Conservation (phyloP, 1,140 invertebrate genomes). For the Cataglyphis hispanica region DNA sequence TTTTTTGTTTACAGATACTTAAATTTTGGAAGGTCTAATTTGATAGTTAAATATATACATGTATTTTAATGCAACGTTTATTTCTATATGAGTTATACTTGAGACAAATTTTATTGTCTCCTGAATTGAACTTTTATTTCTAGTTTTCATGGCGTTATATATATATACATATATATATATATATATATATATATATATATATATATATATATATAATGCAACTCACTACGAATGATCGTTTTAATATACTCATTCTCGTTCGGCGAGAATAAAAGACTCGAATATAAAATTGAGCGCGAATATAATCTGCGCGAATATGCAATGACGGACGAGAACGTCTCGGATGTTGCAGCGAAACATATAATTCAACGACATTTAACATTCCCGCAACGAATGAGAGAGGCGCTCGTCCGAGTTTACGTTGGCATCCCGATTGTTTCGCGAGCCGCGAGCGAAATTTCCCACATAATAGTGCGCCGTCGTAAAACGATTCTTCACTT, state of each 20-base stretch:
- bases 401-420: slow-evolving; percentile 15
- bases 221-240: background rate
- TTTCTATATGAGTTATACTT: background rate
- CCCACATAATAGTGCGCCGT: background rate
- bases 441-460: slow-evolving; percentile 23
- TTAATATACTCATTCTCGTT: background rate
- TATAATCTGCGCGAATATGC: background rate
- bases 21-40: background rate
- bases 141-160: background rate
- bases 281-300: slow-evolving; percentile 27
- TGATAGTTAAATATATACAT: background rate
- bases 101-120: background rate
- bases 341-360: slow-evolving; percentile 18
- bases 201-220: background rate
- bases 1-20: background rate
- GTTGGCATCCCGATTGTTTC: slow-evolving; percentile 22
- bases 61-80: background rate
- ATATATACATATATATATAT: too few relatives aligned
- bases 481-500: slow-evolving; percentile 30
- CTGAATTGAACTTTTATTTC: slow-evolving; percentile 2
- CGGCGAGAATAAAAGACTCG: background rate
- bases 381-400: slow-evolving; percentile 1
- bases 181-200: too few relatives aligned
- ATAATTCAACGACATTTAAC: slow-evolving; percentile 26
- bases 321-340: background rate